Evolutionary conservation across 2,797 vertebrate species (phyloP), one percentile per base, ranked within the genome.

Genomic region (Myripristis murdjan): DNA sequence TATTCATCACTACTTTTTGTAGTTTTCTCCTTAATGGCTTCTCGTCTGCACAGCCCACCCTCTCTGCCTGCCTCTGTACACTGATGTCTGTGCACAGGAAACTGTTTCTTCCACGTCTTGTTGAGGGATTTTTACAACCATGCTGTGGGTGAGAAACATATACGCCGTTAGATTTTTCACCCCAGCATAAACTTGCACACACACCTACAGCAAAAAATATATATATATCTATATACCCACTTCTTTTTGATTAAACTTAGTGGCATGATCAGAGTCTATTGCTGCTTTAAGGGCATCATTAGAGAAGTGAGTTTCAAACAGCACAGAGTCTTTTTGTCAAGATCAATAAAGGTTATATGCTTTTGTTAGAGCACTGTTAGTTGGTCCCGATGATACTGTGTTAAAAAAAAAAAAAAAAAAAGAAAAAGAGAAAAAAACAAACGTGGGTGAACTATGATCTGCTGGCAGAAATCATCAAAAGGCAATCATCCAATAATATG

Each of bases 11-110:
- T 31, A 16, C 43, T 47, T 12, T 64, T 64, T 52, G 47, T 49
- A 18, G 23, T 22, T 49, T 10, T 23, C 47, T 48, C 48, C 48
- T 71, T 28, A 73, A 63, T 58, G 46, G 26, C 22, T 49, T 12
- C 33, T 64, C 24, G 26, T 28, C 43, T 33, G 9, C 16, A 49
- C 33, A 60, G 16, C 47, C 23, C 20, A 22, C 22, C 22, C 33
- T 33, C 49, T 49, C 47, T 14, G 47, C 22, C 22, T 18, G 51
- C 48, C 22, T 12, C 20, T 22, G 48, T 26, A 51, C 14, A 7
- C 4, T 26, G 48, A 12, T 9, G 33, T 15, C 22, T 51, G 5
- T 26, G 48, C 15, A 51, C 33, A 35, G 6, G 8, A 35, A 35
- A 35, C 2, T 10, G 7, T 35, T 35, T 35, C 33, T 35, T 35